Conservation (phyloP, 2,888 invertebrate species). For the Ephialtes manifestator region DNA sequence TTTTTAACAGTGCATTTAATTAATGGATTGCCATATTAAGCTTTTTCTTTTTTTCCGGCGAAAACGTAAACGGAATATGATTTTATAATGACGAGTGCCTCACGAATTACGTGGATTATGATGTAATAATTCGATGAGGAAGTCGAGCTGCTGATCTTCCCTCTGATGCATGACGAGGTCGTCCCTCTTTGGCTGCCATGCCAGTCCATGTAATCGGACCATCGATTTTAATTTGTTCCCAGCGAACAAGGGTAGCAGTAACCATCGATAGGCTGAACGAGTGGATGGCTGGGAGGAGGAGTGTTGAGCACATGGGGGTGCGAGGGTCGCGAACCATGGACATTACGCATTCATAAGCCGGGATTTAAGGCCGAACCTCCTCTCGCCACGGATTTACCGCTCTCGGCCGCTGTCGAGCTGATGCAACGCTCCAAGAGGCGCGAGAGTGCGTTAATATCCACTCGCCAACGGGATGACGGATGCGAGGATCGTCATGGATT, state of each 20-base stretch:
- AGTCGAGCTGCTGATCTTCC: slow-evolving; percentile 48
- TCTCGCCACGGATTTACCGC: slow-evolving; percentile 56
- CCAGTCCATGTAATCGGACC: slow-evolving; percentile 61
- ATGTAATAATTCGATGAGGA: slow-evolving; percentile 47
- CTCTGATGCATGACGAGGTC: slow-evolving; percentile 30
- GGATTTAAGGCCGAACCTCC: slow-evolving; percentile 79
- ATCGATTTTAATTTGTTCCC: slow-evolving; percentile 72
- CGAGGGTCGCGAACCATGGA: slow-evolving; percentile 72
- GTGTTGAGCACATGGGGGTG: slow-evolving; percentile 44
- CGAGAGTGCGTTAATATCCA: slow-evolving; percentile 66
- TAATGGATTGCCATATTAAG: no score
- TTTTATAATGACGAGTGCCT: no score
- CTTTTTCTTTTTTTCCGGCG: no score
- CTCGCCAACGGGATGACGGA: slow-evolving; percentile 61
- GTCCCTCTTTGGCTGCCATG: slow-evolving; percentile 40
- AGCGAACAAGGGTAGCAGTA: slow-evolving; percentile 34
- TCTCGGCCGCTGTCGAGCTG: slow-evolving; percentile 28
- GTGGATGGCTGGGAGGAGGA: slow-evolving; percentile 4
- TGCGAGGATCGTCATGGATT: slow-evolving; percentile 58
- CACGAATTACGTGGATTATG: no score
- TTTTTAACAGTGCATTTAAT: no score
- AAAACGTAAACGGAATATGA: no score
- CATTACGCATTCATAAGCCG: slow-evolving; percentile 81
- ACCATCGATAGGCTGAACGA: slow-evolving; percentile 28
- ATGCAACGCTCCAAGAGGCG: slow-evolving; percentile 52